Evolutionary conservation across 2,797 vertebrate genomes (phyloP), one percentile per base, ranked within the genome.

Genomic region (Dendrocincla tyrannina): DNA sequence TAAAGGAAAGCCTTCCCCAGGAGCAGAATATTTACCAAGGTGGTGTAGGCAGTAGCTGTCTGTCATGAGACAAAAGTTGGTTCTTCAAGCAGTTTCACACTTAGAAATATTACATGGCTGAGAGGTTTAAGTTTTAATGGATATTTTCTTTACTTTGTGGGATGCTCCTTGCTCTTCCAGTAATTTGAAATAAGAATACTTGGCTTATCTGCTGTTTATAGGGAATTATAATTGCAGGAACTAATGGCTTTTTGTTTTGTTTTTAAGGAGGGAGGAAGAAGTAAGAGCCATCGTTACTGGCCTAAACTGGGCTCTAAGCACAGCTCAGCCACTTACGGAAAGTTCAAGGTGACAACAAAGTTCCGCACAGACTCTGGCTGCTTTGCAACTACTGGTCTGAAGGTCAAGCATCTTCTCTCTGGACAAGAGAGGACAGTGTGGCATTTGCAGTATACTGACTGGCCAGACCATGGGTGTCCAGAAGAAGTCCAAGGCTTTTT

Each of bases 371-470:
- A 99, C 98, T 99, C 99, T 0, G 99, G 99, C 96, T 99, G 99
- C 98, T 99, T 99, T 60, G 99, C 99, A 77, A 99, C 99, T 74
- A 99, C 99, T 3, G 99, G 99, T 84, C 97, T 99, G 95, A 99
- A 99, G 98, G 99, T 99, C 97, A 99, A 99, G 96, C 99, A 99
- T 97, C 98, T 99, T 85, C 97, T 99, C 84, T 99, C 98, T 0
- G 99, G 99, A 22, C 99, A 99, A 93, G 99, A 99, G 97, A 98
- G 98, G 97, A 99, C 99, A 0, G 99, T 99, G 66, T 99, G 99
- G 99, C 99, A 99, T 97, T 98, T 99, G 97, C 99, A 99, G 75
- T 99, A 99, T 93, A 99, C 99, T 0, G 99, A 99, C 97, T 99
- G 99, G 99, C 99, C 99, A 8, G 99, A 99, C 83, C 99, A 99